Conservation (phyloP, 2,113 vertebrate genomes). For the Ciconia maguari region DNA sequence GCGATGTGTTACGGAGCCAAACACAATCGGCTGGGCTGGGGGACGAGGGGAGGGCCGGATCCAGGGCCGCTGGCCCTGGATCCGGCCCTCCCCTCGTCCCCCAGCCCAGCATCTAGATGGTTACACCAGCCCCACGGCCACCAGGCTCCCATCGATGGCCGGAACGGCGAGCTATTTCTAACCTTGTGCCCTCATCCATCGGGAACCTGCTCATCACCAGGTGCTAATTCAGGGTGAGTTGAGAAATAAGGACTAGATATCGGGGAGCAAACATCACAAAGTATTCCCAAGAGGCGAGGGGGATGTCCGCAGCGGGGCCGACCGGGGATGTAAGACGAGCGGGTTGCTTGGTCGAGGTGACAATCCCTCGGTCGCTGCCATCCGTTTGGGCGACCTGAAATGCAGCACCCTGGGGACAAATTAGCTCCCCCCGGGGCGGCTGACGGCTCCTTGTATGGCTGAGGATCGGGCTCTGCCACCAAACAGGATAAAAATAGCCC, state of each 20-base stretch:
- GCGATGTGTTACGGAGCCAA: neutral
- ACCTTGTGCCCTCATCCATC: neutral
- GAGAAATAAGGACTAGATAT: neutral
- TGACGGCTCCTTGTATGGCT: slow-evolving; percentile 12
- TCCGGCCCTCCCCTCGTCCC: neutral
- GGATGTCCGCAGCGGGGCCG: rapidly evolving
- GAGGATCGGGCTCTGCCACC: neutral
- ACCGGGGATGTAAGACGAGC: neutral
- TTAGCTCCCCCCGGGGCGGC: neutral
- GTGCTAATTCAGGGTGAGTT: neutral
- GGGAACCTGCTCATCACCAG: neutral
- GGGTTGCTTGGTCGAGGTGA: neutral
- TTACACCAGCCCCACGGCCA: neutral
- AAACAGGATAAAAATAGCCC: neutral
- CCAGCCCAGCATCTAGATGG: neutral
- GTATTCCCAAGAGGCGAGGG: neutral
- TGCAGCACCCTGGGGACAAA: neutral
- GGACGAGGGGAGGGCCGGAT: neutral
- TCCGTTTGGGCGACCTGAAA: neutral
- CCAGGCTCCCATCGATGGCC: neutral
- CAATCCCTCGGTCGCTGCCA: neutral
- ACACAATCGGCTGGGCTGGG: neutral
- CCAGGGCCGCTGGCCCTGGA: neutral
- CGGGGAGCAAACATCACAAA: neutral
- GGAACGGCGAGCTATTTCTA: neutral